phyloP scores from a whole-genome alignment of 1,140 invertebrate genomes.

The Pantala flavescens region DNA sequence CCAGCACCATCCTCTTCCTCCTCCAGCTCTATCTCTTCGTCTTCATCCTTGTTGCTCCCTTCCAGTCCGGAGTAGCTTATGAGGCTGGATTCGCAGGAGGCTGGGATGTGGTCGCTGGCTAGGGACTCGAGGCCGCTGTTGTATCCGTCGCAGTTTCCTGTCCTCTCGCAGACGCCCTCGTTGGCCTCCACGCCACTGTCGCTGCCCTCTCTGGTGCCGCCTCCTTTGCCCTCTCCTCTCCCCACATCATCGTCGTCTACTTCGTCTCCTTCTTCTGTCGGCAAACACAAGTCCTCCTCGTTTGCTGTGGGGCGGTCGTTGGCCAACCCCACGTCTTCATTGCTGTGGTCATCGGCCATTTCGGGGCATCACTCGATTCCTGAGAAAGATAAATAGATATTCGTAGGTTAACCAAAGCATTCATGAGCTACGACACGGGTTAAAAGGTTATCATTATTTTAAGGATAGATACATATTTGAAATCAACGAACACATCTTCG shows the following conservation, averaged over 20 bases:
- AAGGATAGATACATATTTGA: too few relatives aligned
- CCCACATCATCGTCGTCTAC: neutral
- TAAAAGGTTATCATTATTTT: too few relatives aligned
- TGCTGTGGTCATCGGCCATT: neutral
- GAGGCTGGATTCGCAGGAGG: constrained; percentile 62
- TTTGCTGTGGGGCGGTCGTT: neutral
- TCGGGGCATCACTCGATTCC: neutral
- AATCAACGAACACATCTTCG: too few relatives aligned
- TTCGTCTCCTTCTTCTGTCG: neutral
- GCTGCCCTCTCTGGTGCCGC: constrained; percentile 50
- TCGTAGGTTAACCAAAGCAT: too few relatives aligned
- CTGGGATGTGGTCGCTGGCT: constrained; percentile 28
- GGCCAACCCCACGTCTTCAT: neutral
- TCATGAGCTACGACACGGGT: too few relatives aligned
- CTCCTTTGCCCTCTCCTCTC: constrained; percentile 15
- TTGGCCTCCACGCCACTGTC: constrained; percentile 66
- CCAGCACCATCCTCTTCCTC: neutral
- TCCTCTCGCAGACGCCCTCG: constrained; percentile 34
- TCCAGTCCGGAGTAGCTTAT: constrained; percentile 47
- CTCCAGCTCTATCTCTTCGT: neutral
- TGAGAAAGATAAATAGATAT: too few relatives aligned
- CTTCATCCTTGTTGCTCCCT: neutral
- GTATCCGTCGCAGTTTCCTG: constrained; percentile 46
- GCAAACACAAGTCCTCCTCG: neutral
- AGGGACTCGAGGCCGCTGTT: constrained; percentile 41